phyloP scores from a whole-genome alignment of 2,888 invertebrate species.

The Lasius platythorax region DNA sequence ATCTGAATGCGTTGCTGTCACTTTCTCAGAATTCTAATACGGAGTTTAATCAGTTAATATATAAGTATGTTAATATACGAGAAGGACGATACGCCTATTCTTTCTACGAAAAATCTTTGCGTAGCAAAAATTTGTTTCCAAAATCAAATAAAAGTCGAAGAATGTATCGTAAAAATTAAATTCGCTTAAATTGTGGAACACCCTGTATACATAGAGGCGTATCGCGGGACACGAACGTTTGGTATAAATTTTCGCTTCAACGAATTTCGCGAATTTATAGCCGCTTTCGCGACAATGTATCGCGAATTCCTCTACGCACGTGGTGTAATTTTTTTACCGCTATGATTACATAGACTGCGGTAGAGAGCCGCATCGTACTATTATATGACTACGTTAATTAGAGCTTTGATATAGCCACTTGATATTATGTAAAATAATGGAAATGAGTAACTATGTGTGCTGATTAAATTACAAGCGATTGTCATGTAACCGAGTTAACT shows the following conservation, averaged over 20 bases:
- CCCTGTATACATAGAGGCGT: slow-evolving; percentile 28
- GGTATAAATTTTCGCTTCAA: slow-evolving; percentile 47
- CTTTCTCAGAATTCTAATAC: not conserved
- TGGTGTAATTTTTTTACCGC: slow-evolving; percentile 33
- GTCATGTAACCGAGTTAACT: slow-evolving; percentile 52
- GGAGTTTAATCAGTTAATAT: not conserved
- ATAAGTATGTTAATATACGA: not conserved
- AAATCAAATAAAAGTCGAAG: not conserved
- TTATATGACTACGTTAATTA: slow-evolving; percentile 43
- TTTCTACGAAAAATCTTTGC: not conserved
- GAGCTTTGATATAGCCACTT: slow-evolving; percentile 28
- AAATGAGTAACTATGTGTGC: slow-evolving; percentile 46
- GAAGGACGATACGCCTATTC: not conserved
- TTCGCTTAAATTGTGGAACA: slow-evolving; percentile 1
- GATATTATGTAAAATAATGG: slow-evolving; percentile 55
- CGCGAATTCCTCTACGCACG: slow-evolving; percentile 38
- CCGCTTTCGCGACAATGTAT: slow-evolving; percentile 26
- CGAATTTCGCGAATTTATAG: slow-evolving; percentile 46
- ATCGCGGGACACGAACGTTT: slow-evolving; percentile 16
- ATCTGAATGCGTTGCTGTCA: not conserved
- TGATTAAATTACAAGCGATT: slow-evolving; percentile 53
- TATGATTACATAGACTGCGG: slow-evolving; percentile 39
- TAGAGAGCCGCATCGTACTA: not conserved
- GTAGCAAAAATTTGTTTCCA: not conserved
- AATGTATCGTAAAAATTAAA: not conserved